These are phyloP conservation scores for Stenchaetothrips biformis DNA, from an alignment of 2,888 invertebrate species.

Conservation along the genomic window DNA sequence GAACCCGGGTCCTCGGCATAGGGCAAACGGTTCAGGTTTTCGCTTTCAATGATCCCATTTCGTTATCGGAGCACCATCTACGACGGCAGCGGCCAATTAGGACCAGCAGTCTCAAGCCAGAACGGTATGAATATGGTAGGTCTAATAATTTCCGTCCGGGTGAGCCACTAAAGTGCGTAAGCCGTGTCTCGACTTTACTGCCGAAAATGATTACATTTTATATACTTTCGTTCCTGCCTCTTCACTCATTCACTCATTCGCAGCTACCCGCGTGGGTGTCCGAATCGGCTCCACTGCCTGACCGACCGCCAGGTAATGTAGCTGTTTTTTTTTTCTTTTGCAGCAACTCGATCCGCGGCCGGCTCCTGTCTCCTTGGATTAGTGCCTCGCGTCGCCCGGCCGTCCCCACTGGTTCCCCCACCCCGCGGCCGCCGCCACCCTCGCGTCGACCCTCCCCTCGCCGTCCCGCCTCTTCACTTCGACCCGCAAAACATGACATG, in stretches of 20 bases:
- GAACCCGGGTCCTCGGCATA: not conserved
- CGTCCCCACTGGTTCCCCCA: not conserved
- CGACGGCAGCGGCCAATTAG: not conserved
- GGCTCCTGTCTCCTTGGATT: constrained; percentile 2
- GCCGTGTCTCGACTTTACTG: not conserved
- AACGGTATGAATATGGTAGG: constrained; percentile 16
- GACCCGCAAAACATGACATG: constrained; percentile 24
- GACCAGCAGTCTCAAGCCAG: not conserved
- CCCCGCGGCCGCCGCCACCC: not conserved
- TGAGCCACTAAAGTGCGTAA: not conserved
- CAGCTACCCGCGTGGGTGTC: too few relatives aligned
- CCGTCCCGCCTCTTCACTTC: not conserved
- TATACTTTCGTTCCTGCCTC: too few relatives aligned
- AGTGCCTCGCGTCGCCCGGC: not conserved
- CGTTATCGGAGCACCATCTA: constrained; percentile 7
- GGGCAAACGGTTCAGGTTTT: not conserved
- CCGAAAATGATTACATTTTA: too few relatives aligned
- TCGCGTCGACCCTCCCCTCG: not conserved
- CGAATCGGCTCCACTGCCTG: too few relatives aligned
- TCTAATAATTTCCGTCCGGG: constrained; percentile 10
- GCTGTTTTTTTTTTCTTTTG: too few relatives aligned
- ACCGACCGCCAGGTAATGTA: too few relatives aligned
- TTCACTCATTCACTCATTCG: too few relatives aligned
- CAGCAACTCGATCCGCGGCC: not conserved
- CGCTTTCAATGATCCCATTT: constrained; percentile 21